Evolutionary conservation across 1,140 invertebrate species (phyloP).

Genomic region (Araneus ventricosus): DNA sequence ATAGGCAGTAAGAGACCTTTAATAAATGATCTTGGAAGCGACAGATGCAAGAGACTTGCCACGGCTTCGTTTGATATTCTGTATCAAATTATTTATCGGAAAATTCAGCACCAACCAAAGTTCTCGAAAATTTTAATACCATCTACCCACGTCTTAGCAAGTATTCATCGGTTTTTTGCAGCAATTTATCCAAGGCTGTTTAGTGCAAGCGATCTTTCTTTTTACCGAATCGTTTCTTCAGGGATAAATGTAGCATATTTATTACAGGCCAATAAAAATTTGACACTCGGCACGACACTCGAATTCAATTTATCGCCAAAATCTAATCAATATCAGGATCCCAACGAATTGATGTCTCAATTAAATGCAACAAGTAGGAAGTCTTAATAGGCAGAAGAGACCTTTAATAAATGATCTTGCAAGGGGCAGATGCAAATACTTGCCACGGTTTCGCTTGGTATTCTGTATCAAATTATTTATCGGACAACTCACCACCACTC

Average conservation of each 20-base stretch:
- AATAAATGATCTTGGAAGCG: slow-evolving; percentile 50
- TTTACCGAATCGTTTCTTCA: neutral
- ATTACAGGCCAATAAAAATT: slow-evolving; percentile 3
- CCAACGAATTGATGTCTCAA: slow-evolving; percentile 40
- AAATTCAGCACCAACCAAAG: neutral
- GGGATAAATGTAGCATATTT: neutral
- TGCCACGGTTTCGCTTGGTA: slow-evolving; percentile 15
- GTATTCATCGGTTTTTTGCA: neutral
- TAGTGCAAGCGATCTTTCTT: neutral
- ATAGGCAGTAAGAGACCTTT: neutral
- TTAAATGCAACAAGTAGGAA: slow-evolving; percentile 24
- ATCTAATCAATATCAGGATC: slow-evolving; percentile 55
- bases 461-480: slow-evolving; percentile 59
- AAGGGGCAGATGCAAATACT: neutral
- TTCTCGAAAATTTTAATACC: neutral
- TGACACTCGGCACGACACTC: too few relatives aligned
- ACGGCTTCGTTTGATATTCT: slow-evolving; percentile 35
- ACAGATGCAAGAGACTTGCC: neutral
- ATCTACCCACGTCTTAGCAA: neutral
- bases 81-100: slow-evolving; percentile 60
- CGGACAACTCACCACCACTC: slow-evolving; percentile 57
- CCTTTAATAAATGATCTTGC: slow-evolving; percentile 56
- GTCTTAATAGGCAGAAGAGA: neutral
- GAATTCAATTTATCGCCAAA: too few relatives aligned
- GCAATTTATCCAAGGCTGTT: neutral